Evolutionary conservation across 2,797 vertebrate species (phyloP).

Genomic region (Sebastes trivittatus): DNA sequence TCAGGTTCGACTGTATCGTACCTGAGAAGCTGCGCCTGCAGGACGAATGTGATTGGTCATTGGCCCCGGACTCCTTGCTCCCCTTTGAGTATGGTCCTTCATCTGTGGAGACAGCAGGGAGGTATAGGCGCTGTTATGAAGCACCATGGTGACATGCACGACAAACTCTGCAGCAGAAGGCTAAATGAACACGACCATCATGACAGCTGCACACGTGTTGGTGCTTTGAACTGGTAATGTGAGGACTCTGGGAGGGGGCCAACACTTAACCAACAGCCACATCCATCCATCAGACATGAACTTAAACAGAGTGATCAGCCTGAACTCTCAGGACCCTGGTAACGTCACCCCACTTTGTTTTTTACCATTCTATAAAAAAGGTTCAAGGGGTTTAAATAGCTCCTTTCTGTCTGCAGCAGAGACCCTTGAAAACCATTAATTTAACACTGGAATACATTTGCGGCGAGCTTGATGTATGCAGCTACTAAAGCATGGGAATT

Average conservation of each 20-base stretch:
- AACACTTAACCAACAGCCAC: conserved; percentile 21
- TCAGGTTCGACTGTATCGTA: conserved; percentile 68
- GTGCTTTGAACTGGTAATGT: conserved; percentile 35
- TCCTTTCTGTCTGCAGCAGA: conserved; percentile 27
- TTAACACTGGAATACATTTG: conserved; percentile 52
- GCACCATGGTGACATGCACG: conserved; percentile 1
- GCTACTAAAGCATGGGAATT: conserved; percentile 44
- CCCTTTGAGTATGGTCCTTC: conserved; percentile 96
- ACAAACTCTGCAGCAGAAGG: conserved; percentile 35
- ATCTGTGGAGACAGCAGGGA: conserved; percentile 81
- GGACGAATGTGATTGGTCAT: conserved; percentile 86
- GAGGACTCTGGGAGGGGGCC: background rate
- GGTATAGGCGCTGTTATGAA: conserved; percentile 20
- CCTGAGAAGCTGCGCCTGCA: conserved; percentile 96
- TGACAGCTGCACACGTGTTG: conserved; percentile 46
- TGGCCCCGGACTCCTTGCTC: conserved; percentile 84
- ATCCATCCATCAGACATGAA: conserved; percentile 1
- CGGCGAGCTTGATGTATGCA: conserved; percentile 32
- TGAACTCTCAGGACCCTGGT: conserved; percentile 13
- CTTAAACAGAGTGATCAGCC: conserved; percentile 27
- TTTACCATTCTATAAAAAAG: conserved; percentile 28
- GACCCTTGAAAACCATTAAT: conserved; percentile 46
- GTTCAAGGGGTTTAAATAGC: conserved; percentile 41
- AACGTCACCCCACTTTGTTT: conserved; percentile 34
- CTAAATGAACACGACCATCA: conserved; percentile 22